A percentile compares a stretch with the other conserved stretches of the same genome.
Conservation (phyloP, 2,888 invertebrate genomes). For the Habrosyne pyritoides region DNA sequence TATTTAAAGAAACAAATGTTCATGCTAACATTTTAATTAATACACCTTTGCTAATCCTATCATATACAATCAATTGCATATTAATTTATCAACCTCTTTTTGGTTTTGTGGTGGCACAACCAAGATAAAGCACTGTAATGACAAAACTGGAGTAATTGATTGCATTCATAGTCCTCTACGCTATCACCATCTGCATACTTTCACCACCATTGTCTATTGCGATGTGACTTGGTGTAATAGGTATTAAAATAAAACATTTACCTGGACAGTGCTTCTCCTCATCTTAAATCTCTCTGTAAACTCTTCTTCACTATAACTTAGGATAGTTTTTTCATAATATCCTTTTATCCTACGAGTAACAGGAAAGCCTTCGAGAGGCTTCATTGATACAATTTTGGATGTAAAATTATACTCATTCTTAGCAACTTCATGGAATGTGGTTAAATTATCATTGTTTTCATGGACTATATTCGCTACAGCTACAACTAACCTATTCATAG, state of each 20-base stretch:
- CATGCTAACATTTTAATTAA: too few species aligned
- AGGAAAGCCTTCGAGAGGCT: constrained; percentile 17
- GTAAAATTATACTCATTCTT: constrained; percentile 41
- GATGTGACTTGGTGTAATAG: background rate
- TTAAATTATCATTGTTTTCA: constrained; percentile 66
- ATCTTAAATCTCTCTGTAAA: constrained; percentile 62
- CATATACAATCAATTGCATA: too few species aligned
- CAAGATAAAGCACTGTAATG: too few species aligned
- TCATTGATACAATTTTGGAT: constrained; percentile 18
- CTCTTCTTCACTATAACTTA: constrained; percentile 56
- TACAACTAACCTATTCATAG: constrained; percentile 61
- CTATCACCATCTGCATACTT: too few species aligned
- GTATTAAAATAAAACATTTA: constrained; percentile 23
- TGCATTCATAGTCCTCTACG: too few species aligned
- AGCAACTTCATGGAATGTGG: constrained; percentile 44
- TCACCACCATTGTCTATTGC: too few species aligned
- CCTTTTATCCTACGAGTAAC: constrained; percentile 30
- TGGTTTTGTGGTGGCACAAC: too few species aligned
- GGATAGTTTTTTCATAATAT: constrained; percentile 59
- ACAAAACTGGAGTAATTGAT: too few species aligned
- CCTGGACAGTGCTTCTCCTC: constrained; percentile 66
- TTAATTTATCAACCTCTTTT: too few species aligned
- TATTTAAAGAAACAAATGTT: too few species aligned
- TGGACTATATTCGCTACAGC: constrained; percentile 65
- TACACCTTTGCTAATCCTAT: too few species aligned